phyloP scores from a whole-genome alignment of 1,140 invertebrate genomes.

The Drosophila ficusphila region DNA sequence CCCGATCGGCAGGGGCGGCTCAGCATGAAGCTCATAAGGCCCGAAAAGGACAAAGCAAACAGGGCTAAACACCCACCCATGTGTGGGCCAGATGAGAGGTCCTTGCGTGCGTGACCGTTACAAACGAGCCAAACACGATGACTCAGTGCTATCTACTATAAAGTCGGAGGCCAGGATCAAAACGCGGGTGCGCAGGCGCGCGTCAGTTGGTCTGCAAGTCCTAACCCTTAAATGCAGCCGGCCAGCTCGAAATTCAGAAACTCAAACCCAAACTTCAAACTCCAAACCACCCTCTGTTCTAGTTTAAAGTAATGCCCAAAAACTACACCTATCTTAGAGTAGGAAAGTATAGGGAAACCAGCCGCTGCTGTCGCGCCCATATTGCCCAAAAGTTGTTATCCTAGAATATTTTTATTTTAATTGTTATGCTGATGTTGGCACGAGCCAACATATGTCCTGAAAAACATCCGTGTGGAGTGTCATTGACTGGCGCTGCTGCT shows the following conservation, averaged over 20 bases:
- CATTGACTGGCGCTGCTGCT: slow-evolving; percentile 63
- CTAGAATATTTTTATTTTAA: slow-evolving; percentile 75
- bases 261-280: slow-evolving; percentile 4
- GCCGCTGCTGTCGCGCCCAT: slow-evolving; percentile 58
- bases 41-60: slow-evolving; percentile 25
- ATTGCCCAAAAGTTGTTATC: slow-evolving; percentile 54
- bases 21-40: slow-evolving; percentile 12
- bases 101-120: slow-evolving; percentile 78
- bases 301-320: slow-evolving; percentile 52
- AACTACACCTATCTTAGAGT: slow-evolving; percentile 26
- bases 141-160: slow-evolving; percentile 65
- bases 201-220: slow-evolving; percentile 74
- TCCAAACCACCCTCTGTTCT: slow-evolving; percentile 61
- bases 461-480: slow-evolving; percentile 35
- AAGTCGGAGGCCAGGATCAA: slow-evolving; percentile 15
- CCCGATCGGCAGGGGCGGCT: slow-evolving; percentile 39
- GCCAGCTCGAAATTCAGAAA: slow-evolving; percentile 13
- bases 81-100: slow-evolving; percentile 61
- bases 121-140: slow-evolving; percentile 39
- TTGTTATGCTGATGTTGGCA: slow-evolving; percentile 80
- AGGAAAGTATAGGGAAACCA: slow-evolving; percentile 26
- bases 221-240: slow-evolving; percentile 72
- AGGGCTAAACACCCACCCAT: slow-evolving; percentile 38
- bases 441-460: slow-evolving; percentile 70
- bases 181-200: slow-evolving; percentile 41